phyloP scores from a whole-genome alignment of 2,888 invertebrate species.

The Phymatocera aterrima region DNA sequence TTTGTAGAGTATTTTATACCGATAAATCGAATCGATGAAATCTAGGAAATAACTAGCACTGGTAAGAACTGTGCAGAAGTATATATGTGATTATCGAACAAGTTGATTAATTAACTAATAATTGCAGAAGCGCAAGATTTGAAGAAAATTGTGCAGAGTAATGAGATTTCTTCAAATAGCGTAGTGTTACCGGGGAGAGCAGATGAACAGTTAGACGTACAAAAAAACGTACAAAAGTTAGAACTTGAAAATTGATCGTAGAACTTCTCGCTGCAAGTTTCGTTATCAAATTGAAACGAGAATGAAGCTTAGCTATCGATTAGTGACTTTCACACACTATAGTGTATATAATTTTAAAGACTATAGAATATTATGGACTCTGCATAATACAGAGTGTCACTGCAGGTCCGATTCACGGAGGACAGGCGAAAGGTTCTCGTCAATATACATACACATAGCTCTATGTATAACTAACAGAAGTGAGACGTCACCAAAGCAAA shows the following conservation, averaged over 20 bases:
- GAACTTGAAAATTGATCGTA: not conserved
- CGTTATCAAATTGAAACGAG: not conserved
- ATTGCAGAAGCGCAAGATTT: too few species aligned
- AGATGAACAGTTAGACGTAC: not conserved
- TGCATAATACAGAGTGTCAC: too few species aligned
- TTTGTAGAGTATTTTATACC: not conserved
- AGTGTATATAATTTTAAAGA: not conserved
- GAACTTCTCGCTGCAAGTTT: not conserved
- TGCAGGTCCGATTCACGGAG: too few species aligned
- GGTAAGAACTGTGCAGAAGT: too few species aligned
- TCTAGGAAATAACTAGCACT: too few species aligned
- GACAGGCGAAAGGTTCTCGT: conserved; percentile 1
- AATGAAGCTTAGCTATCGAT: not conserved
- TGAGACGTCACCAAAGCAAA: conserved; percentile 38
- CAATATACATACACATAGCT: not conserved
- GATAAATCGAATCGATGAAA: too few species aligned
- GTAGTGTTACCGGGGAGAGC: not conserved
- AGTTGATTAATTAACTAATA: too few species aligned
- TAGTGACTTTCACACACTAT: not conserved
- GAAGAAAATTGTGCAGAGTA: too few species aligned
- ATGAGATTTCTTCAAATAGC: too few species aligned
- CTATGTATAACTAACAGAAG: not conserved
- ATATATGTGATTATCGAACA: too few species aligned
- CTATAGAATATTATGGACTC: not conserved
- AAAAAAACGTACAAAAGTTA: too few species aligned